phyloP scores from a whole-genome alignment of 2,888 invertebrate genomes.

The Dinocampus coccinellae region DNA sequence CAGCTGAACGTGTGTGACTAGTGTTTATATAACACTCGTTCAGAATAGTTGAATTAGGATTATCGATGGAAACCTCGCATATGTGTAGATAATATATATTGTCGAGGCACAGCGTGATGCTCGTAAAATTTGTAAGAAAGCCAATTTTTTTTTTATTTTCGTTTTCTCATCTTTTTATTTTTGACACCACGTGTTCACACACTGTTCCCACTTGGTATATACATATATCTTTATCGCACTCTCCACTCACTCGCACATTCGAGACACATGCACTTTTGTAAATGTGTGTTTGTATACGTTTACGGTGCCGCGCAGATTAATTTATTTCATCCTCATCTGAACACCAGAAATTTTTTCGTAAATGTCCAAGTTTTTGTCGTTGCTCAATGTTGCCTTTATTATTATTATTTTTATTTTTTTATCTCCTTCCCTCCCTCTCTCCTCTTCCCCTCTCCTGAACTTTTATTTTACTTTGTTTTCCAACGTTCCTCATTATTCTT shows the following conservation, averaged over 20 bases:
- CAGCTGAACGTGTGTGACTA: neutral
- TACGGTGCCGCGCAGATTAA: conserved; percentile 29
- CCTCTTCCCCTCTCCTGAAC: neutral
- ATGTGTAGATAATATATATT: neutral
- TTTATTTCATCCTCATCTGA: conserved; percentile 27
- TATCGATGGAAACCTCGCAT: conserved; percentile 15
- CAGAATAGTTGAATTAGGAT: neutral
- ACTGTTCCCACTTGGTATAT: neutral
- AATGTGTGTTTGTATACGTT: conserved; percentile 24
- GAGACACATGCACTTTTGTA: neutral
- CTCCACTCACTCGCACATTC: too few species aligned
- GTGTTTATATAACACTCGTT: conserved; percentile 17
- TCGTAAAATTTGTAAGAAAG: conserved; percentile 29
- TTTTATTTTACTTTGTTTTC: conserved; percentile 13
- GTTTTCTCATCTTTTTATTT: neutral
- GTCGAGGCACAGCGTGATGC: neutral
- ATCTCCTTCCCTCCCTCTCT: neutral
- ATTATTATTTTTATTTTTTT: conserved; percentile 9
- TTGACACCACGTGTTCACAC: neutral
- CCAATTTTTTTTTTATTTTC: neutral
- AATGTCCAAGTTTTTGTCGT: conserved; percentile 21
- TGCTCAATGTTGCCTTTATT: conserved; percentile 19
- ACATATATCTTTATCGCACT: neutral
- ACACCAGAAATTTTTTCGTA: neutral
- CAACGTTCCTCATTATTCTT: conserved; percentile 19